Conservation (phyloP, 2,888 invertebrate genomes). For the Trachelus troglodyta region DNA sequence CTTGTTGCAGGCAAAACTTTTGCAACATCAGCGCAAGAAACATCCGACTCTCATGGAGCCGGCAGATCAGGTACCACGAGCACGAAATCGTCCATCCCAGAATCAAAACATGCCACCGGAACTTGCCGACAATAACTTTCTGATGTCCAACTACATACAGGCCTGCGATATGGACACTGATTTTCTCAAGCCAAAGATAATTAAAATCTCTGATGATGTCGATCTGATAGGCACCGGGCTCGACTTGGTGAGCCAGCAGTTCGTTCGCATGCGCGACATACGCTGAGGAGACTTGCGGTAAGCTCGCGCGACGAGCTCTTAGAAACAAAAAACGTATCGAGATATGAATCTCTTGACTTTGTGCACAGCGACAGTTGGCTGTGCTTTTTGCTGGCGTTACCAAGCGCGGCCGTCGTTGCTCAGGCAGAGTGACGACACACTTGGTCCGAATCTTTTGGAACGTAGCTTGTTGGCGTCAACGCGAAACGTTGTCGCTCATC, state of each 20-base stretch:
- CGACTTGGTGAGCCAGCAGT: constrained; percentile 53
- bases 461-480: constrained; percentile 58
- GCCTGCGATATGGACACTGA: constrained; percentile 43
- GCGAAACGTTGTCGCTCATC: constrained; percentile 57
- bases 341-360: constrained; percentile 64
- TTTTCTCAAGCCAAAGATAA: constrained; percentile 53
- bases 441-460: constrained; percentile 37
- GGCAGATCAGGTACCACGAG: constrained; percentile 60
- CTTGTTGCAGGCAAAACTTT: constrained; percentile 70
- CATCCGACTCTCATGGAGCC: constrained; percentile 69
- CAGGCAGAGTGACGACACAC: constrained; percentile 18
- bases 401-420: constrained; percentile 29
- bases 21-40: constrained; percentile 77
- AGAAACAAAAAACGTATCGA: constrained; percentile 48
- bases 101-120: constrained; percentile 55
- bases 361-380: constrained; percentile 39
- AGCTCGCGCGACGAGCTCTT: constrained; percentile 34
- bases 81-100: constrained; percentile 57
- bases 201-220: constrained; percentile 48
- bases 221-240: constrained; percentile 48
- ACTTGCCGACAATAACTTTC: constrained; percentile 47
- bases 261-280: constrained; percentile 61
- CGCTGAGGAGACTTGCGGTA: constrained; percentile 49
- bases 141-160: constrained; percentile 50
- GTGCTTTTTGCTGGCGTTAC: constrained; percentile 45